Conservation (phyloP, 2,888 invertebrate species). For the Acronicta leporina region DNA sequence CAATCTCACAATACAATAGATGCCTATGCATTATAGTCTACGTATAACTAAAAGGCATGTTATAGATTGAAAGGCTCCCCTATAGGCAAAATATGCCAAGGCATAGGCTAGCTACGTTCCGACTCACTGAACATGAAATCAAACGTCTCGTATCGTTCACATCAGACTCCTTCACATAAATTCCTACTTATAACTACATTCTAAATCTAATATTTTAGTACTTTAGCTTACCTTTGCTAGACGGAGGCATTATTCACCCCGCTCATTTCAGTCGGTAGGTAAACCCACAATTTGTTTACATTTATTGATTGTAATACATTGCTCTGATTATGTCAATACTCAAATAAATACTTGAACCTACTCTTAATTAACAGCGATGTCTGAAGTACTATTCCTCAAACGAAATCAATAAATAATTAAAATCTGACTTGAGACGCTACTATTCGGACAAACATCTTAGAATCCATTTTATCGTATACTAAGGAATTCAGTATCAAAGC, state of each 20-base stretch:
- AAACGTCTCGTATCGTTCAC: conserved; percentile 45
- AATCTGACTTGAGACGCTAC: conserved; percentile 20
- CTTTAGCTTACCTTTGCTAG: too few relatives aligned
- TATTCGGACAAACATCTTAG: conserved; percentile 32
- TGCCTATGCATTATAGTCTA: background rate
- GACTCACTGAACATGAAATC: conserved; percentile 49
- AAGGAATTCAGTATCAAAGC: conserved; percentile 51
- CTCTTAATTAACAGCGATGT: background rate
- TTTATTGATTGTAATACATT: too few relatives aligned
- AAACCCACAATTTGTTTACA: too few relatives aligned
- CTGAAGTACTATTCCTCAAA: conserved; percentile 2
- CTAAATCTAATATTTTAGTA: conserved; percentile 6
- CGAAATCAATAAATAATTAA: conserved; percentile 19
- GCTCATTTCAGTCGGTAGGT: too few relatives aligned
- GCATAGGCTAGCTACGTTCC: conserved; percentile 31
- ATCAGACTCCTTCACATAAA: conserved; percentile 29
- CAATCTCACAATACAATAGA: background rate
- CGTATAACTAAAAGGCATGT: conserved; percentile 13
- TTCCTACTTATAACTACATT: conserved; percentile 8
- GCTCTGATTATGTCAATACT: background rate
- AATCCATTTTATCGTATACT: conserved; percentile 31
- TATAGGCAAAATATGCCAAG: conserved; percentile 33
- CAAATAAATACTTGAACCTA: background rate
- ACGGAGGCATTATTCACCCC: too few relatives aligned
- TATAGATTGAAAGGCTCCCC: conserved; percentile 26